Evolutionary conservation across 2,888 invertebrate genomes (phyloP).

Genomic region (Phymatocera aterrima): DNA sequence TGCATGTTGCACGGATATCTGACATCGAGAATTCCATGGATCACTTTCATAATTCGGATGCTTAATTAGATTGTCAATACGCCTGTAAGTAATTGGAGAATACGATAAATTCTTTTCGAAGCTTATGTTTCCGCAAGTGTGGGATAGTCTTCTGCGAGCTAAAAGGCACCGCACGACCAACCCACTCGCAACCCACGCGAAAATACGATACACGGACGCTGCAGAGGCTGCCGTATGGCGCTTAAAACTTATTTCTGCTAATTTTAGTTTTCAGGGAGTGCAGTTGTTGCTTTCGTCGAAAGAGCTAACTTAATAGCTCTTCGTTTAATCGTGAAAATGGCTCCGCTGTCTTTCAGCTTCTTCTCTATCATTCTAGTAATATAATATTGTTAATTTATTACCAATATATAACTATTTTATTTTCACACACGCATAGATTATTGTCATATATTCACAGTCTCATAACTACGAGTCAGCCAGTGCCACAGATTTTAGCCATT

Average conservation of each 20-base stretch:
- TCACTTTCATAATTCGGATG: not conserved
- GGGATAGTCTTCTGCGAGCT: not conserved
- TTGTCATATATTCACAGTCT: slow-evolving; percentile 4
- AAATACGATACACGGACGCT: slow-evolving; percentile 35
- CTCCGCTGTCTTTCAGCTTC: not conserved
- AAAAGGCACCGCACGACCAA: slow-evolving; percentile 1
- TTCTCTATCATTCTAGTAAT: not conserved
- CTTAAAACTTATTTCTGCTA: slow-evolving; percentile 28
- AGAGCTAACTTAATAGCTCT: slow-evolving; percentile 3
- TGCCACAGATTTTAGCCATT: not conserved
- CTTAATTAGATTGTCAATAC: no score
- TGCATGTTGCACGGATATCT: no score
- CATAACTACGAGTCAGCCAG: not conserved
- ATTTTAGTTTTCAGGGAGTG: slow-evolving; percentile 36
- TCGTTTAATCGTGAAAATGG: slow-evolving; percentile 11
- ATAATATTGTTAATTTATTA: not conserved
- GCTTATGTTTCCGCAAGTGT: slow-evolving; percentile 24
- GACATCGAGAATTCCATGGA: no score
- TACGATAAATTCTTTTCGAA: slow-evolving; percentile 14
- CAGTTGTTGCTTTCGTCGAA: slow-evolving; percentile 19
- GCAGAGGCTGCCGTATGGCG: slow-evolving; percentile 31
- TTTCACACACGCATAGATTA: not conserved
- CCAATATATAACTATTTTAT: not conserved
- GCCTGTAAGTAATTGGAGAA: not conserved
- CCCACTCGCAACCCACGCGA: slow-evolving; percentile 33